Base-by-base conservation (phyloP, 2,888 invertebrate species). In the Pomacea canaliculata region DNA sequence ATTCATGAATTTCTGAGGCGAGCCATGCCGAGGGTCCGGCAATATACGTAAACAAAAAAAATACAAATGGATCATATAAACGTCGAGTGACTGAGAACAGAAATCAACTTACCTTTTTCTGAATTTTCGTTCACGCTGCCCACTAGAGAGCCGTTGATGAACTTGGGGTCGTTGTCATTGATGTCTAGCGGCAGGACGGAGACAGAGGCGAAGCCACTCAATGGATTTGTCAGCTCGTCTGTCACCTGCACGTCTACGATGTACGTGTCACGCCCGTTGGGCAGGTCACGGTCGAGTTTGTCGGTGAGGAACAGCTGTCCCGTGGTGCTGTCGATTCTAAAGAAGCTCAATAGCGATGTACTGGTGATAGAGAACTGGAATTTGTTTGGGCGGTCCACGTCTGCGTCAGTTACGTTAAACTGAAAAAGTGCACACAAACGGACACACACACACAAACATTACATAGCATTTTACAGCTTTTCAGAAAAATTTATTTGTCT, bases 161-260 rank as follows among this genome's bases (percentile, higher is more conserved):
- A 98, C 86, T 96, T 95, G 27, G 98, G 98, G 12, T 96, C 95
- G 92, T 98, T 98, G 93, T 98, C 98, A 92, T 98, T 98, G 90
- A 98, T 97, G 91, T 98, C 98, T 91, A 97, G 97, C 73, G 98
- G 94, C 92, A 96, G 97, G 82, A 98, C 97, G 93, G 97, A 96
- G 60, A 98, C 97, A 92, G 98, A 97, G 80, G 98, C 97, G 91
- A 98, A 98, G 79, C 98, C 96, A 49, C 97, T 93, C 73, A 82
- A 78, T 56, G 82, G 82, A 46, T 75, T 73, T 27, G 80, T 83
- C 0, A 84, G 83, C 76, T 90, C 90, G 80, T 90, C 90, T 51
- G 85, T 84, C 5, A 89, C 90, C 12, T 86, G 80, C 8, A 90
- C 88, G 75, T 88, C 89, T 77, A 89, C 84, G 77, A 83, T 83